phyloP scores from a whole-genome alignment of 2,797 vertebrate species.

The Centroberyx gerrardi region DNA sequence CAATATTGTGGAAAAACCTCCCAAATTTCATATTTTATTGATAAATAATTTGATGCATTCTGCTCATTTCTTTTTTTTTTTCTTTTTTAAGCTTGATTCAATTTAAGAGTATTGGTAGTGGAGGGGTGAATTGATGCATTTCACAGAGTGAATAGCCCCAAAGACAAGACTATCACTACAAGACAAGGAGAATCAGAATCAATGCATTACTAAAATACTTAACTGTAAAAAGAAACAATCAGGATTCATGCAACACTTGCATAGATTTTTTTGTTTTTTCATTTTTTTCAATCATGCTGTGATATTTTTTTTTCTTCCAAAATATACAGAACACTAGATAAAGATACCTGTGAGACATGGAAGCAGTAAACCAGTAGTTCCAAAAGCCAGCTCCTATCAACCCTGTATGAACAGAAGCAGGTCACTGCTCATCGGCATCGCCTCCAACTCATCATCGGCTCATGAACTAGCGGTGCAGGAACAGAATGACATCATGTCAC shows the following conservation, averaged over 20 bases:
- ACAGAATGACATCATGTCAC: conserved; percentile 63
- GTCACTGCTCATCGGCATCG: conserved; percentile 34
- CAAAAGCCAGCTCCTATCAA: conserved; percentile 30
- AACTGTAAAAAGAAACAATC: conserved; percentile 85
- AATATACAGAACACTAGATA: conserved; percentile 87
- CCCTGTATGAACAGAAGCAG: conserved; percentile 43
- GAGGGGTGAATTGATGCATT: conserved; percentile 52
- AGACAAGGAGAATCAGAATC: conserved; percentile 82
- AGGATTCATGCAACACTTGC: conserved; percentile 90
- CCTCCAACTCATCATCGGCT: conserved; percentile 55
- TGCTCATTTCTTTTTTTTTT: conserved; percentile 17
- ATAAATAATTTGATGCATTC: conserved; percentile 58
- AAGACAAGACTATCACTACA: conserved; percentile 83
- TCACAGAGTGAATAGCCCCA: conserved; percentile 78
- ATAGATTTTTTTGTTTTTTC: conserved; percentile 83
- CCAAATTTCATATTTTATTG: conserved; percentile 43
- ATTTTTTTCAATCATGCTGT: conserved; percentile 83
- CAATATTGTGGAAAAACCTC: conserved; percentile 44
- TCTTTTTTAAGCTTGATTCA: conserved; percentile 7
- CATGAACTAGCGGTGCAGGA: conserved; percentile 52
- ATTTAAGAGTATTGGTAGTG: conserved; percentile 50
- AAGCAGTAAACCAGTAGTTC: conserved; percentile 74
- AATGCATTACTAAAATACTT: conserved; percentile 86
- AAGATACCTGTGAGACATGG: conserved; percentile 83
- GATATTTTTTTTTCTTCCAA: conserved; percentile 74